A percentile compares a stretch with the other conserved stretches of the same genome.
Evolutionary conservation across 1,140 invertebrate genomes (phyloP).

Genomic region (Akabosia matsudoensis): DNA sequence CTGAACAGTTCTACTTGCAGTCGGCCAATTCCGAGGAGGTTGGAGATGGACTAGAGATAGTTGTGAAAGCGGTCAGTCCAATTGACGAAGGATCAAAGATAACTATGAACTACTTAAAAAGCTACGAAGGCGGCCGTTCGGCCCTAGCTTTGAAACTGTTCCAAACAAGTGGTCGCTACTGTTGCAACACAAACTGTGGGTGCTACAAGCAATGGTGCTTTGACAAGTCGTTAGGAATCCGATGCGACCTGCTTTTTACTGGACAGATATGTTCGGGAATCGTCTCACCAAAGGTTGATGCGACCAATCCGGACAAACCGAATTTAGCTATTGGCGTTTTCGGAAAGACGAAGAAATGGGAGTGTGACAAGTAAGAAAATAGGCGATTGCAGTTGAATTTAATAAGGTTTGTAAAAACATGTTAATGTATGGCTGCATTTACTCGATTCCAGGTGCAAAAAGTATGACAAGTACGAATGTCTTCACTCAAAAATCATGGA

Average conservation of each 20-base stretch:
- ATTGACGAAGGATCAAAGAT: neutral
- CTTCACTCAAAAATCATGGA: neutral
- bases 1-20: neutral
- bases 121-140: neutral
- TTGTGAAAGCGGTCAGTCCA: neutral
- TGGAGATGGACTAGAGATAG: neutral
- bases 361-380: neutral
- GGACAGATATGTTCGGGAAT: neutral
- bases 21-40: too few species aligned
- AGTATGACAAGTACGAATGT: neutral
- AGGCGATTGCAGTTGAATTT: neutral
- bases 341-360: neutral
- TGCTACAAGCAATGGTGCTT: neutral
- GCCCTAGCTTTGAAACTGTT: neutral
- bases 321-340: neutral
- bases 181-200: neutral
- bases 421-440: neutral
- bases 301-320: neutral
- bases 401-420: neutral
- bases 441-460: neutral
- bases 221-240: neutral
- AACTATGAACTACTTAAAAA: neutral
- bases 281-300: neutral
- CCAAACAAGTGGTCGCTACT: neutral
- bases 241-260: neutral